These are phyloP conservation scores for Crematogaster levior DNA, from an alignment of 2,888 invertebrate genomes.

Conservation along the genomic window DNA sequence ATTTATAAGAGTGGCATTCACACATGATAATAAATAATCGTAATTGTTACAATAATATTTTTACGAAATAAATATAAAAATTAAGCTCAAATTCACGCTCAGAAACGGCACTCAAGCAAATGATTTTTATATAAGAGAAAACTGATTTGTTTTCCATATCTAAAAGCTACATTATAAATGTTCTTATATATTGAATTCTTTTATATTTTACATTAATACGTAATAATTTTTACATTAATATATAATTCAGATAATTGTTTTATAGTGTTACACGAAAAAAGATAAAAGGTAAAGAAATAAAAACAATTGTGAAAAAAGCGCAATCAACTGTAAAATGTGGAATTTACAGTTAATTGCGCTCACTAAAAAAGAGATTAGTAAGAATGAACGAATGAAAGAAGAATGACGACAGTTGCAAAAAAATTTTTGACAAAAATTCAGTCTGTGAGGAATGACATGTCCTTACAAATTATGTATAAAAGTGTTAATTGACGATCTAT, in stretches of 20 bases:
- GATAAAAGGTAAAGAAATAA: background rate
- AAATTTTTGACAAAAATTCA: no score
- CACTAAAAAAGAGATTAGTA: background rate
- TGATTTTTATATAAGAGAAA: background rate
- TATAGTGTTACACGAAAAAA: background rate
- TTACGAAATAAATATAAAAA: background rate
- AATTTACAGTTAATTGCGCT: background rate
- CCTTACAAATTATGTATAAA: slow-evolving; percentile 51
- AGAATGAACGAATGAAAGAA: no score
- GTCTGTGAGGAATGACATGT: background rate
- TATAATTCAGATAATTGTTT: background rate
- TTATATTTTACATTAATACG: background rate
- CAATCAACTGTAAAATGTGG: slow-evolving; percentile 59
- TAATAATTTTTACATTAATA: no score
- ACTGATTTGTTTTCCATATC: background rate
- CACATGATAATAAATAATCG: background rate
- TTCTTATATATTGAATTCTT: background rate
- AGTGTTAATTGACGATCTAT: no score
- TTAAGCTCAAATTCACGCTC: background rate
- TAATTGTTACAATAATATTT: background rate
- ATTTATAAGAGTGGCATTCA: background rate
- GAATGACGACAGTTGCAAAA: background rate
- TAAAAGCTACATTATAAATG: background rate
- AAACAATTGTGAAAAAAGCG: background rate
- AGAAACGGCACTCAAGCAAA: background rate